A percentile compares a stretch with the other conserved stretches of the same genome.
Conservation (phyloP, 92 coral and sea anemone genomes). For the Chrysogorgia sp. region DNA sequence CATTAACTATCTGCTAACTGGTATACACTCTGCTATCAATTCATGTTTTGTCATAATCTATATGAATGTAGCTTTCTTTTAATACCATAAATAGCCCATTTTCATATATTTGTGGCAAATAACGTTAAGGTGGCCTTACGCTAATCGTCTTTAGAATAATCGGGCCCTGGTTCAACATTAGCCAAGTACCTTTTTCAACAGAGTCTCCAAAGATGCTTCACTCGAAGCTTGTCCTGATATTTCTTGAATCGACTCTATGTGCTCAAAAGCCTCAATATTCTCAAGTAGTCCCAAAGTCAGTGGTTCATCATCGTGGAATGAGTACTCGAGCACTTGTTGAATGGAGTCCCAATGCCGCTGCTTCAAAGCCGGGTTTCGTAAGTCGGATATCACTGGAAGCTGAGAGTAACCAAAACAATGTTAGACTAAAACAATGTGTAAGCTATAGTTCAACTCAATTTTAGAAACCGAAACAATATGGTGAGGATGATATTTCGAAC, state of each 20-base stretch:
- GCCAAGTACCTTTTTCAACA: constrained; percentile 85
- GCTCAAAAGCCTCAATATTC: constrained; percentile 91
- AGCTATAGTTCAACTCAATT: background rate
- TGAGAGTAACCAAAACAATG: constrained; percentile 34
- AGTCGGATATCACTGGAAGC: constrained; percentile 94
- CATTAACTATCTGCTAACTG: too few relatives aligned
- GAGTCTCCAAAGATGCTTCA: constrained; percentile 94
- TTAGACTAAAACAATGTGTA: background rate
- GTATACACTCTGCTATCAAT: too few relatives aligned
- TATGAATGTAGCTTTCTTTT: too few relatives aligned
- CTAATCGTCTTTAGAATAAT: too few relatives aligned
- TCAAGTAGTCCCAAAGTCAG: constrained; percentile 84
- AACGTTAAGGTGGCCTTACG: too few relatives aligned
- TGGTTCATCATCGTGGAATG: constrained; percentile 96
- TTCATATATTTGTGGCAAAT: background rate
- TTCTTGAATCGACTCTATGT: constrained; percentile 94
- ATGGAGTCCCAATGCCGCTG: constrained; percentile 98
- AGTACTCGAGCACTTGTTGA: constrained; percentile 88
- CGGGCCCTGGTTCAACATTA: background rate
- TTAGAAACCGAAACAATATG: background rate
- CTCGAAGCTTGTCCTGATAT: constrained; percentile 98
- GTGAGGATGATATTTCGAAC: constrained; percentile 37
- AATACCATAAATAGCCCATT: background rate
- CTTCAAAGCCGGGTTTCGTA: constrained; percentile 93
- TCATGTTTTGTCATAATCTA: too few relatives aligned